phyloP scores from a whole-genome alignment of 2,113 vertebrate species.

The Raja brachyura region DNA sequence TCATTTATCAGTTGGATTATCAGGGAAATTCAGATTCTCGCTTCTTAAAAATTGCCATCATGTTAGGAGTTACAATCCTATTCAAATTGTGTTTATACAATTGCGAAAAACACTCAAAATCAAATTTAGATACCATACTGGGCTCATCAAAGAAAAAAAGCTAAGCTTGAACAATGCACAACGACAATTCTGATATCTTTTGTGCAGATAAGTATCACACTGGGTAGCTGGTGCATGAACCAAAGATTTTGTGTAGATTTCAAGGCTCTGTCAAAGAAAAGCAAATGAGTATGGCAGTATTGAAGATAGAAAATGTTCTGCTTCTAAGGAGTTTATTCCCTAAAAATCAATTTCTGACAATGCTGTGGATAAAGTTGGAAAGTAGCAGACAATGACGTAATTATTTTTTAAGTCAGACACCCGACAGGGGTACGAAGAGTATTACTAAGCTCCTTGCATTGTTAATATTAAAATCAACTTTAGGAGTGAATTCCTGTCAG shows the following conservation, averaged over 20 bases:
- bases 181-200: too few relatives aligned
- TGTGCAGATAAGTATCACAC: neutral
- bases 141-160: too few relatives aligned
- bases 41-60: neutral
- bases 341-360: neutral
- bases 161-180: neutral
- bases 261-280: neutral
- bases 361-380: neutral
- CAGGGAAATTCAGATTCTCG: neutral
- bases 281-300: neutral
- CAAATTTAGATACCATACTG: neutral
- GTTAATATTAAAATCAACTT: neutral
- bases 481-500: neutral
- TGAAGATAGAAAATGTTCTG: neutral
- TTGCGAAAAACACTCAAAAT: neutral
- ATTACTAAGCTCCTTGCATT: too few relatives aligned
- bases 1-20: neutral
- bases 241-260: neutral
- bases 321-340: constrained; percentile 15
- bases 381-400: neutral
- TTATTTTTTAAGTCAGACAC: neutral
- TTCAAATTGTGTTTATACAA: neutral
- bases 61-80: constrained; percentile 2
- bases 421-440: neutral
- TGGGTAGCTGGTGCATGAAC: neutral